phyloP scores from a whole-genome alignment of 2,888 invertebrate genomes.

The Eupsilia transversa region DNA sequence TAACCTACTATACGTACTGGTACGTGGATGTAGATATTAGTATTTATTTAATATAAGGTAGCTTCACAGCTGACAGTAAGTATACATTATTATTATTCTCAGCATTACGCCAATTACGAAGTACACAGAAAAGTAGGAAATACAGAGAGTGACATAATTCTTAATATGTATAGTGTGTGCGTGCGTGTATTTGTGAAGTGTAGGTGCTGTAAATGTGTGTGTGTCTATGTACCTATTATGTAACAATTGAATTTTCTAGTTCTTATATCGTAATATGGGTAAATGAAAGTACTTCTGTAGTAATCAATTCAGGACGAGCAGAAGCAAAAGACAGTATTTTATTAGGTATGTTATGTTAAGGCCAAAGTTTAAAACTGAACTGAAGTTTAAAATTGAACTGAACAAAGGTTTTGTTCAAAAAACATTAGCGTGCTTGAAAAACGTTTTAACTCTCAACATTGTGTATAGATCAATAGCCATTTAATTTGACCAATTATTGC shows the following conservation, averaged over 20 bases:
- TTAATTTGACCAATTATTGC: background rate
- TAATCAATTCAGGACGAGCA: background rate
- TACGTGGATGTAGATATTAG: background rate
- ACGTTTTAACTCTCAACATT: background rate
- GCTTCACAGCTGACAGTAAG: too few relatives aligned
- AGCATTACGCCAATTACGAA: too few relatives aligned
- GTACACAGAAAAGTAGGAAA: too few relatives aligned
- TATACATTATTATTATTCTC: too few relatives aligned
- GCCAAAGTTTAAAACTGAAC: background rate
- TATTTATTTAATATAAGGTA: too few relatives aligned
- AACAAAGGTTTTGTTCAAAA: background rate
- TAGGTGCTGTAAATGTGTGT: too few relatives aligned
- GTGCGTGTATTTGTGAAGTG: too few relatives aligned
- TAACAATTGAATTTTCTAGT: background rate
- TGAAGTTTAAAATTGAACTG: background rate
- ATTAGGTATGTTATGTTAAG: background rate
- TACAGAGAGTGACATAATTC: too few relatives aligned
- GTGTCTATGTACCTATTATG: too few relatives aligned
- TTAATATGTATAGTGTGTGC: too few relatives aligned
- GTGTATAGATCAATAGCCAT: background rate
- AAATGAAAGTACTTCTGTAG: background rate
- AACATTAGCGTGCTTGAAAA: background rate
- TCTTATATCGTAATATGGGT: background rate
- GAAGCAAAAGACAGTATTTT: background rate
- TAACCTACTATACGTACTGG: conserved; percentile 9